Conservation (phyloP, 1,140 invertebrate species). For the Pseudomyrmex sp. region DNA sequence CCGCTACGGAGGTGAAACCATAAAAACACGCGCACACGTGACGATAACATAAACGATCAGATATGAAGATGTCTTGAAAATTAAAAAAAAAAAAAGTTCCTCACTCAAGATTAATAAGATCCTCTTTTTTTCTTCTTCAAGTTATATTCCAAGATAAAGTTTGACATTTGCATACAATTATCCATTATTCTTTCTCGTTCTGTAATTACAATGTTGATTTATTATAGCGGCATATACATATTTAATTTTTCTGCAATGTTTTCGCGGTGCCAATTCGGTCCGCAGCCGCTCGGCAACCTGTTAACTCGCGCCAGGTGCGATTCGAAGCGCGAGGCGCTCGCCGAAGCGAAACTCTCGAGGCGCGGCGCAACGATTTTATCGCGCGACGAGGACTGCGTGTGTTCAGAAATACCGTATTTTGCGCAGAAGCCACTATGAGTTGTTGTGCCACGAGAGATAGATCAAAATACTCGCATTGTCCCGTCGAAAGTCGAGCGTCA, state of each 20-base stretch:
- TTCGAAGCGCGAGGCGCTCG: conserved; percentile 61
- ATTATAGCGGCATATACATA: neutral
- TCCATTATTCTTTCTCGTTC: neutral
- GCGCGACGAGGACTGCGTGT: conserved; percentile 35
- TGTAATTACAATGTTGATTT: neutral
- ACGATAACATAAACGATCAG: neutral
- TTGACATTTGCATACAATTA: neutral
- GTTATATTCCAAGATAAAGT: neutral
- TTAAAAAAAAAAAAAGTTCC: no score
- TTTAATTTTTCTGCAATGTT: conserved; percentile 47
- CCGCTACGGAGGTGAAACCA: neutral
- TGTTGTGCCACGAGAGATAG: conserved; percentile 20
- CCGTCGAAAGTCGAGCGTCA: conserved; percentile 35
- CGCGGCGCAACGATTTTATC: conserved; percentile 62
- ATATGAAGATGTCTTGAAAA: no score
- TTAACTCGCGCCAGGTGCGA: conserved; percentile 66
- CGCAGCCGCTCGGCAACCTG: conserved; percentile 49
- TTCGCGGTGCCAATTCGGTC: conserved; percentile 28
- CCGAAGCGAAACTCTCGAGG: conserved; percentile 53
- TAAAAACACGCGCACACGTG: neutral
- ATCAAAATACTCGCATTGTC: conserved; percentile 48
- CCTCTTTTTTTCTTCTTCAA: neutral
- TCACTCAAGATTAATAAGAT: neutral
- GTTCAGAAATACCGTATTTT: conserved; percentile 51
- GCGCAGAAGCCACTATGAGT: conserved; percentile 36